These are phyloP conservation scores for Sicus ferrugineus DNA, from an alignment of 2,888 invertebrate species.

Conservation along the genomic window DNA sequence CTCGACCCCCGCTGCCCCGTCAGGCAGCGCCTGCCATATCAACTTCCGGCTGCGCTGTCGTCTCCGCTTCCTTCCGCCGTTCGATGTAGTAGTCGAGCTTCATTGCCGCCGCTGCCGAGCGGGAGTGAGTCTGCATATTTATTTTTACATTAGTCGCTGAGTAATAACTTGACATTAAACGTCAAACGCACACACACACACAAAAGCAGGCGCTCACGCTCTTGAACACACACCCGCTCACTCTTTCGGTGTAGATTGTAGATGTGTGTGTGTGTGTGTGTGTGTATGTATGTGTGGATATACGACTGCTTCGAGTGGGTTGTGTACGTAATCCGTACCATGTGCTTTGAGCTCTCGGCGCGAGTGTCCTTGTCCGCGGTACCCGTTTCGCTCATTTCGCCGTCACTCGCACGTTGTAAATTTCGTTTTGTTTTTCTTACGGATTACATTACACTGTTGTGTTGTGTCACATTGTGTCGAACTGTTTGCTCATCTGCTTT, in stretches of 20 bases:
- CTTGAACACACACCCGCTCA: slow-evolving; percentile 9
- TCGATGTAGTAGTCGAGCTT: slow-evolving; percentile 11
- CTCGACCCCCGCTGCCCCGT: not conserved
- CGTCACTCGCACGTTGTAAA: slow-evolving; percentile 25
- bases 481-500: slow-evolving; percentile 20
- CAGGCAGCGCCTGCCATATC: slow-evolving; percentile 7
- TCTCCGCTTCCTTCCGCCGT: slow-evolving; percentile 20
- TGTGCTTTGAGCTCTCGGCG: not conserved
- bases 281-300: too few relatives aligned
- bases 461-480: slow-evolving; percentile 6
- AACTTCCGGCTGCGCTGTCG: slow-evolving; percentile 26
- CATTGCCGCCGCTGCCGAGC: not conserved
- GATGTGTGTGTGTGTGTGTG: too few relatives aligned
- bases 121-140: slow-evolving; percentile 26
- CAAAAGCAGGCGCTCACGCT: not conserved
- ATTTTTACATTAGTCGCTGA: slow-evolving; percentile 37
- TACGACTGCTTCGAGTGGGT: not conserved
- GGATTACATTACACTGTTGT: slow-evolving; percentile 29
- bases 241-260: not conserved
- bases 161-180: slow-evolving; percentile 40
- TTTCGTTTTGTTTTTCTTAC: slow-evolving; percentile 28
- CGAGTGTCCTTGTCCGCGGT: slow-evolving; percentile 14
- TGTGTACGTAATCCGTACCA: slow-evolving; percentile 1
- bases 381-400: slow-evolving; percentile 20
- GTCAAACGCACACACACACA: slow-evolving; percentile 30